A percentile compares a stretch with the other conserved stretches of the same genome.
Conservation (phyloP, 2,797 vertebrate species). For the Benthosema pterotum region DNA sequence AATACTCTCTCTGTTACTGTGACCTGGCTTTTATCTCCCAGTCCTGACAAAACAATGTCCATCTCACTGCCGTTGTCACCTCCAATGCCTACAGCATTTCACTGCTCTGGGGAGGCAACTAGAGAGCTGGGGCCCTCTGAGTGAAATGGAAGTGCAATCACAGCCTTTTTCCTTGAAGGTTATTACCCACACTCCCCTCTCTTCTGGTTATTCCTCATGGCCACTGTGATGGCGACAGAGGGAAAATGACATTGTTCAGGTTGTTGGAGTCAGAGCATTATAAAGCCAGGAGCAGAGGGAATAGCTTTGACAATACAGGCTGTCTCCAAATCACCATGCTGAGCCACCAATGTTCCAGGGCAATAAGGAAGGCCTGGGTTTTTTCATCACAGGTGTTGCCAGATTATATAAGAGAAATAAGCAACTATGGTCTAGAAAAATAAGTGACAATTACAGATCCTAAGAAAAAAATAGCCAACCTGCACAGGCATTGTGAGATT, state of each 20-base stretch:
- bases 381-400: no score
- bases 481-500: no score
- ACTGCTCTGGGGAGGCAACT: slow-evolving; percentile 63
- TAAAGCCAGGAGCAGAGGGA: slow-evolving; percentile 71
- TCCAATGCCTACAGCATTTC: slow-evolving; percentile 65
- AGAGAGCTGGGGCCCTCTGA: slow-evolving; percentile 60
- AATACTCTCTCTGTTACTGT: no score
- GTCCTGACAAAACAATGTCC: slow-evolving; percentile 64
- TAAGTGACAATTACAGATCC: no score
- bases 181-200: slow-evolving; percentile 74
- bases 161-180: slow-evolving; percentile 76
- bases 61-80: slow-evolving; percentile 59
- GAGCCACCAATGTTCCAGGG: slow-evolving; percentile 75
- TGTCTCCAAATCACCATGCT: slow-evolving; percentile 72
- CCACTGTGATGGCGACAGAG: slow-evolving; percentile 64
- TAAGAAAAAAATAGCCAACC: no score
- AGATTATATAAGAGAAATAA: no score
- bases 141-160: slow-evolving; percentile 79
- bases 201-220: slow-evolving; percentile 67
- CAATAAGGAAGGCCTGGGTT: slow-evolving; percentile 75
- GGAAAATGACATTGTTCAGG: slow-evolving; percentile 81
- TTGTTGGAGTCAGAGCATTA: slow-evolving; percentile 76
- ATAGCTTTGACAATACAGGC: slow-evolving; percentile 74
- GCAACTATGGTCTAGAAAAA: no score
- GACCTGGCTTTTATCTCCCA: slow-evolving; percentile 55